Percentiles rank a stretch among this genome's conserved stretches.
These are phyloP conservation scores for Eristalis tenax DNA, from an alignment of 2,888 invertebrate genomes.

Conservation along the genomic window DNA sequence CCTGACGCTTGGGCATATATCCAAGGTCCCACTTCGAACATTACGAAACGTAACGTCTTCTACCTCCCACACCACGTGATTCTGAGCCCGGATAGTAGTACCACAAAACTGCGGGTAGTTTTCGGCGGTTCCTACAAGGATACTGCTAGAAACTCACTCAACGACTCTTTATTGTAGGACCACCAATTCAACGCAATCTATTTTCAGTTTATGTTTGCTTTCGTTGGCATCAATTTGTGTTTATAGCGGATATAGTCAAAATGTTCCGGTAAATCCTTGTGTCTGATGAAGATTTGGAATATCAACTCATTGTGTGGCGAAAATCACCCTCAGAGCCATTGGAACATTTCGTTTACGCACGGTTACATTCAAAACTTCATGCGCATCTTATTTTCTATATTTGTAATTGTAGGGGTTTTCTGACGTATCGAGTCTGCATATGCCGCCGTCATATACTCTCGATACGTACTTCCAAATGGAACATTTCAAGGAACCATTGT, in stretches of 20 bases:
- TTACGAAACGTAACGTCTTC: no score
- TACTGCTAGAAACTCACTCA: constrained; percentile 6
- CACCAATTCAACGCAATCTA: constrained; percentile 22
- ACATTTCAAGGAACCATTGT: constrained; percentile 13
- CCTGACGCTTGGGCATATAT: no score
- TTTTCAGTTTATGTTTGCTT: constrained; percentile 28
- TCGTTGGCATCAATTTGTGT: constrained; percentile 19
- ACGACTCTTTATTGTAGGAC: constrained; percentile 16
- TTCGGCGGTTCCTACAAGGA: constrained; percentile 48
- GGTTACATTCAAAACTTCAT: constrained; percentile 30
- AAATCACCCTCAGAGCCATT: constrained; percentile 1
- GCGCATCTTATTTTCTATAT: constrained; percentile 21
- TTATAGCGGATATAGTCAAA: constrained; percentile 56
- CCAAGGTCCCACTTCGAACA: no score
- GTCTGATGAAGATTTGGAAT: constrained; percentile 20
- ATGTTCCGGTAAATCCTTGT: constrained; percentile 61
- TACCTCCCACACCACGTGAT: no score
- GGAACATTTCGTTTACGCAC: constrained; percentile 16
- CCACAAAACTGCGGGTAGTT: no score
- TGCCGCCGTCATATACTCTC: constrained; percentile 25
- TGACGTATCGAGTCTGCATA: constrained; percentile 42
- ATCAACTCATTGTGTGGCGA: constrained; percentile 40
- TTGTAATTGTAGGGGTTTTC: constrained; percentile 43
- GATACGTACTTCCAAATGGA: constrained; percentile 15
- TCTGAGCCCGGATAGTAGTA: no score